Conservation (phyloP, 2,113 vertebrate genomes). For the Nothocercus nigrocapillus region DNA sequence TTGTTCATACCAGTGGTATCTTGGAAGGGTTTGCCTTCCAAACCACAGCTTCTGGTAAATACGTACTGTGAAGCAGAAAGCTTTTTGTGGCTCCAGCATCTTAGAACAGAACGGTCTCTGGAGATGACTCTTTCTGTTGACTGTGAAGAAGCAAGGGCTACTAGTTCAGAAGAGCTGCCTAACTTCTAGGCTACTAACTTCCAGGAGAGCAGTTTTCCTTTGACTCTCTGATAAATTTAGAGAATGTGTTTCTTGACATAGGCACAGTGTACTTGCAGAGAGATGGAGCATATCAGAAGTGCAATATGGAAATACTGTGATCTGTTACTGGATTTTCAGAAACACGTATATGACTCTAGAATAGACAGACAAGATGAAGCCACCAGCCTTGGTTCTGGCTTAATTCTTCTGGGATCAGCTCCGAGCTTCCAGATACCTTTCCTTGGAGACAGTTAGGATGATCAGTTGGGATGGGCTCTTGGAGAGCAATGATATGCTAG, state of each 20-base stretch:
- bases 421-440: not conserved
- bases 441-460: not conserved
- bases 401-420: too few relatives aligned
- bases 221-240: not conserved
- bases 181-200: not conserved
- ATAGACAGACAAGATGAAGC: not conserved
- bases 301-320: rapidly evolving
- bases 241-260: not conserved
- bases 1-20: not conserved
- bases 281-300: not conserved
- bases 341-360: rapidly evolving
- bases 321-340: not conserved
- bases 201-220: not conserved
- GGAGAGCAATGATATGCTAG: not conserved
- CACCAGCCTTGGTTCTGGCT: too few relatives aligned
- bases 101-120: not conserved
- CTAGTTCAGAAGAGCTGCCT: not conserved
- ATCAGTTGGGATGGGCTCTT: not conserved
- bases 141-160: not conserved
- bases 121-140: not conserved
- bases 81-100: not conserved
- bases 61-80: not conserved
- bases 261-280: not conserved
- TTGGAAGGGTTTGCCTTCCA: not conserved
- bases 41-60: not conserved